Base-by-base conservation (phyloP, 1,140 invertebrate genomes). In the Aethina tumida region DNA sequence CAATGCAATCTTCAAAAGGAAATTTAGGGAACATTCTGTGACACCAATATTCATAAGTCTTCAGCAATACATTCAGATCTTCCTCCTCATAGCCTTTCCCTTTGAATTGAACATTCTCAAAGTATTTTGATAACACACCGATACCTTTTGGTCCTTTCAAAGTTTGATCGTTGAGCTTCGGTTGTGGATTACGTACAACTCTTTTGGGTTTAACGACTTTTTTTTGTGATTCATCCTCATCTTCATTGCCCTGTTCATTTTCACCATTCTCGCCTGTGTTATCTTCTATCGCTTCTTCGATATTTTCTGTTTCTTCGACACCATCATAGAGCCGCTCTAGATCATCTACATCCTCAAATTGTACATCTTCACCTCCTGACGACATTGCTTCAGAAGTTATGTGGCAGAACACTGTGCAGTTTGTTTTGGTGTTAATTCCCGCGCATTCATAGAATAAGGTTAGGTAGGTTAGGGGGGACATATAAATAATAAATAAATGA, bases 11-110 rank as follows among this genome's bases (percentile, higher is more conserved):
- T 55, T 85, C 80, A 67, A 94, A 94, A 12, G 79, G 70, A 49
- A 82, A 81, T 55, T 83, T 90, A 1, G 92, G 90, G 69, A 81
- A 94, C 26, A 96, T 58, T 39, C 91, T 69, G 59, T 95, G 89
- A 2, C 79, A 79, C 93, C 93, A 97, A 53, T 95, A 90, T 52
- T 96, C 87, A 33, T 95, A 54, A 47, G 76, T 80, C 24, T 81
- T 78, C 65, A 97, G 71, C 0, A 95, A 64, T 29, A 74, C 58
- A 55, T 87, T 73, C 9, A 97, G 66, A 67, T 97, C 91, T 44
- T 79, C 64, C 41, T 75, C 77, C 65, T 95, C 91, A 61, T 84
- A 66, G 1, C 85, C 84, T 68, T 84, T 64, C 30, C 89, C 91
- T 62, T 79, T 73, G 53, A 84, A 88, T 60, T 87, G 83, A 28